Conservation (phyloP, 2,888 invertebrate species). For the Lithophane socia region DNA sequence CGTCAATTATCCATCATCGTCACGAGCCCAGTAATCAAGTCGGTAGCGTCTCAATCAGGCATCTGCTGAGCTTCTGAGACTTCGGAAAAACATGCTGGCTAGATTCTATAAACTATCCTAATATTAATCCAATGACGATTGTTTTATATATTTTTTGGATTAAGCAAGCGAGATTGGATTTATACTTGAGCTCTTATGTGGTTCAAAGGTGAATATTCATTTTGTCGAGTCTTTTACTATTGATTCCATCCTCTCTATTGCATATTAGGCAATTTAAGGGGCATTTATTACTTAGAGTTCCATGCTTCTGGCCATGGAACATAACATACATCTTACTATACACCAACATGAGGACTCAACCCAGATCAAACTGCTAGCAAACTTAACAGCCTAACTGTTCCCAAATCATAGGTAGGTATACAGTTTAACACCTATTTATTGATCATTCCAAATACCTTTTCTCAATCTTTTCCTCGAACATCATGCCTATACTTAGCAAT, state of each 20-base stretch:
- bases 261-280: not conserved
- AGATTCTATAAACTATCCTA: not conserved
- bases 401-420: not conserved
- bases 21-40: constrained; percentile 21
- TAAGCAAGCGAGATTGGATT: too few species aligned
- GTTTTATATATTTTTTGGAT: too few species aligned
- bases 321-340: not conserved
- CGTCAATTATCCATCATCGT: constrained; percentile 32
- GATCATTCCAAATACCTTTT: constrained; percentile 27
- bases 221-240: not conserved
- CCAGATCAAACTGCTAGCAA: not conserved
- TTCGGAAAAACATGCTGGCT: not conserved
- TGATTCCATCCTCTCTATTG: not conserved
- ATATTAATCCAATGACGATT: not conserved
- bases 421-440: constrained; percentile 9
- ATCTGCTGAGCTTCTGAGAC: not conserved
- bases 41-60: constrained; percentile 35
- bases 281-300: not conserved
- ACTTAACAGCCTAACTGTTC: not conserved
- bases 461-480: constrained; percentile 36
- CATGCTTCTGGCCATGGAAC: not conserved
- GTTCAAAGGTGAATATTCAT: too few species aligned
- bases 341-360: too few species aligned
- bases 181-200: too few species aligned
- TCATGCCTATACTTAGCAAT: constrained; percentile 43